Conservation (phyloP, 1,140 invertebrate species). For the Neodiprion lecontei region DNA sequence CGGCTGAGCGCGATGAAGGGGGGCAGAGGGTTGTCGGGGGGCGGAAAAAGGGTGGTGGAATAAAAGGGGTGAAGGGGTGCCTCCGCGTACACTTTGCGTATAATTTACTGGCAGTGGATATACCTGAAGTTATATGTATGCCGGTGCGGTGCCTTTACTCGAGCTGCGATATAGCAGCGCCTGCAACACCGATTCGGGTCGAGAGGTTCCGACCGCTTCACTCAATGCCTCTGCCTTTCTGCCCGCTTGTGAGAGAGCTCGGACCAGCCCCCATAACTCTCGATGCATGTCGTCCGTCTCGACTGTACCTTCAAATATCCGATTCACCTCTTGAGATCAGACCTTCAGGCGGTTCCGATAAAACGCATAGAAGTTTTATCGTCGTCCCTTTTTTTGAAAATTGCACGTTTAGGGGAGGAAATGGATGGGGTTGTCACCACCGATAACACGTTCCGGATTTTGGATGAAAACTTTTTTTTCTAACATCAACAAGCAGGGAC, state of each 20-base stretch:
- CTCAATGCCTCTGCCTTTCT: background rate
- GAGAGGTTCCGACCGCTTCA: too few species aligned
- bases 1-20: conserved; percentile 5
- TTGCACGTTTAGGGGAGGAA: too few species aligned
- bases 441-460: too few species aligned
- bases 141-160: conserved; percentile 39
- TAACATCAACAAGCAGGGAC: too few species aligned
- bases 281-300: conserved; percentile 18
- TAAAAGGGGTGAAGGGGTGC: conserved; percentile 37
- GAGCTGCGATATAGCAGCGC: conserved; percentile 9
- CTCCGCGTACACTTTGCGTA: conserved; percentile 62
- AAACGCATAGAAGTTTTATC: too few species aligned
- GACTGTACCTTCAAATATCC: conserved; percentile 34
- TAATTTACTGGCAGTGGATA: conserved; percentile 63
- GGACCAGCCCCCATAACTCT: conserved; percentile 40
- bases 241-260: background rate
- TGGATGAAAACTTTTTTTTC: too few species aligned
- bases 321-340: conserved; percentile 30
- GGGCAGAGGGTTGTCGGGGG: conserved; percentile 5
- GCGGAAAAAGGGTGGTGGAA: conserved; percentile 17
- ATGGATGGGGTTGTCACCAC: too few species aligned
- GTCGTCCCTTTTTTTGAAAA: too few species aligned
- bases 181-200: background rate
- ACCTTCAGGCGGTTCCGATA: too few species aligned
- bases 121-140: conserved; percentile 60